Evolutionary conservation across 2,113 vertebrate species (phyloP).

Genomic region (Orthonyx spaldingii): DNA sequence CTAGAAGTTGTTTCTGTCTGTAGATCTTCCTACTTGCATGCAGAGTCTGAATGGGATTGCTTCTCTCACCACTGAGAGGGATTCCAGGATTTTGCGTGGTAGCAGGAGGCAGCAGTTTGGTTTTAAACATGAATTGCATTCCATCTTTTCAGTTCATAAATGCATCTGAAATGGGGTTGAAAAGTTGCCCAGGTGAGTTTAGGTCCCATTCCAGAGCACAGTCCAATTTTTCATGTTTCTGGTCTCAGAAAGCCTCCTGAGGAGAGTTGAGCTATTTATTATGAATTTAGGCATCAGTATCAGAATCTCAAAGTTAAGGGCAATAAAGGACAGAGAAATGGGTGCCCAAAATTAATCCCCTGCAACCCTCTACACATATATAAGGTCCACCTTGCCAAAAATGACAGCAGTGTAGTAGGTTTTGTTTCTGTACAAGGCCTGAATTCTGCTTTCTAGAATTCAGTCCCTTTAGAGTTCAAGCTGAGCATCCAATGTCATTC

Average conservation of each 20-base stretch:
- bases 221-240: not conserved
- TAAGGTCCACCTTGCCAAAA: not conserved
- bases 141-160: not conserved
- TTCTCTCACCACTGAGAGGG: not conserved
- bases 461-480: not conserved
- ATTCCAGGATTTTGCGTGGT: not conserved
- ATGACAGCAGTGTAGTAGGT: accelerated
- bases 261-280: not conserved
- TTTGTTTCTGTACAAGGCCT: not conserved
- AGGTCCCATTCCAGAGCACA: not conserved
- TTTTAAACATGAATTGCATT: not conserved
- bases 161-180: not conserved
- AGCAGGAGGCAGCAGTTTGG: not conserved
- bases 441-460: not conserved
- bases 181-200: not conserved
- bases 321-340: not conserved
- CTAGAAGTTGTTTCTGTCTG: not conserved
- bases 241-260: not conserved
- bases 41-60: not conserved
- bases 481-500: not conserved
- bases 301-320: not conserved
- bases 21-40: not conserved
- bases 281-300: not conserved
- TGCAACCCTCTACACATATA: not conserved
- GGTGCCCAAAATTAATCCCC: not conserved